These are phyloP conservation scores for Brevipalpus yothersi DNA, from an alignment of 1,140 invertebrate genomes.

Conservation along the genomic window DNA sequence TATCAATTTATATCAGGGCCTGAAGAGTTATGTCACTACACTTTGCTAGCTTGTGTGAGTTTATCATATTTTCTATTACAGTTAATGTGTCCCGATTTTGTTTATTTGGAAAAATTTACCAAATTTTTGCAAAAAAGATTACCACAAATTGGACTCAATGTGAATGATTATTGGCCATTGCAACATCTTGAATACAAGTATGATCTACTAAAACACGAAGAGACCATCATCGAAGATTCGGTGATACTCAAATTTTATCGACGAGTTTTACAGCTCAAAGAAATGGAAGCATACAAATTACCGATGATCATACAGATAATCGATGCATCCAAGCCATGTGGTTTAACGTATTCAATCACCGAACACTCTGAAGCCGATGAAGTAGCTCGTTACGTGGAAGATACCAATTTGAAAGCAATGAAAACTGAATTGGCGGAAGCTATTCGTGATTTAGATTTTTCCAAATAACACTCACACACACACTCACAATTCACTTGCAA, in stretches of 20 bases:
- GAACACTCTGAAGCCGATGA: conserved; percentile 31
- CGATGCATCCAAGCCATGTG: conserved; percentile 40
- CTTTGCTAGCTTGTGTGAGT: background rate
- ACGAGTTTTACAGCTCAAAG: conserved; percentile 38
- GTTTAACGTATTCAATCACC: conserved; percentile 36
- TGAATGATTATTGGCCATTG: conserved; percentile 1
- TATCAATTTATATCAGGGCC: too few relatives aligned
- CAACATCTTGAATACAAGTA: conserved; percentile 2
- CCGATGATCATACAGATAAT: conserved; percentile 39
- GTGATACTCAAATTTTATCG: conserved; percentile 48
- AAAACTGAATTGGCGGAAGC: conserved; percentile 27
- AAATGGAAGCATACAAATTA: conserved; percentile 27
- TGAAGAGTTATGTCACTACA: too few relatives aligned
- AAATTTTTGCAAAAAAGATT: conserved; percentile 3
- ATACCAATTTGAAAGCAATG: conserved; percentile 40
- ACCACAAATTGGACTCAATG: background rate
- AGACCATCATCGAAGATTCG: conserved; percentile 22
- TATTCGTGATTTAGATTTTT: too few relatives aligned
- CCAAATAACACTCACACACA: too few relatives aligned
- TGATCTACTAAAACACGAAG: background rate
- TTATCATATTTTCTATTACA: background rate
- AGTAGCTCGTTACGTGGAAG: conserved; percentile 40
- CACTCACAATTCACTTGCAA: too few relatives aligned
- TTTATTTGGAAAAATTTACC: conserved; percentile 1
- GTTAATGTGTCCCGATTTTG: conserved; percentile 4